Base-by-base conservation (phyloP, 1,140 invertebrate species). In the Scaptomyza graminum region DNA sequence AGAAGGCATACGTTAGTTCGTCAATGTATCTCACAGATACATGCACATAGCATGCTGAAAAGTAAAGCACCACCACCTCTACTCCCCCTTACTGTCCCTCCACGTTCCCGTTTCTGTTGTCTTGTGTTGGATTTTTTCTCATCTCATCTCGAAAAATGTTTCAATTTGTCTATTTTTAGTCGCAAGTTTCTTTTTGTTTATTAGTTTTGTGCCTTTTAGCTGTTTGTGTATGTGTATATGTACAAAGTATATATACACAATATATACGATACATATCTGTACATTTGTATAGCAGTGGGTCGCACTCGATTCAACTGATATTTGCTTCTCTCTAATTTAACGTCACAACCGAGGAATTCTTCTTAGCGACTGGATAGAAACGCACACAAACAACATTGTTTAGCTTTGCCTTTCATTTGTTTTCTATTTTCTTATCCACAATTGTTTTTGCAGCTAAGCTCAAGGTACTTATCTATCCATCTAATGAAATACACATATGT, bases 161-260 rank as follows among this genome's bases (percentile, higher is more conserved):
- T 87, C 79, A 87, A 87, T 88, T 89, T 83, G 62, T 87, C 83
- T 87, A 87, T 88, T 87, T 87, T 88, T 87, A 88, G 83, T 56
- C 46, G 73, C 79, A 88, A 87, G 83, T 87, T 88, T 89, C 83
- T 89, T 88, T 88, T 88, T 88, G 83, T 88, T 88, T 88, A 87
- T 87, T 87, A 87, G 83, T 88, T 88, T 52, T 83, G 63, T 74
- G 67, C 66, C 68, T 69, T 74, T 37, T 61, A 52, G 28, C 69
- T 64, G 28, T 62, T 16, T 70, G 13, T 74, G 50, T 64, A 12
- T 68, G 22, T 74, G 18, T 54, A 12, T 37, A 41, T 64, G 51
- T 66, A 79, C 59, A 66, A 39, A 57, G 16, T 46, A 22, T 65
- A 65, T 66, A 79, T 67, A 67, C 43, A 55, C 9, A 39, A 55